Evolutionary conservation across 2,888 invertebrate species (phyloP).

Genomic region (Netelia inedita): DNA sequence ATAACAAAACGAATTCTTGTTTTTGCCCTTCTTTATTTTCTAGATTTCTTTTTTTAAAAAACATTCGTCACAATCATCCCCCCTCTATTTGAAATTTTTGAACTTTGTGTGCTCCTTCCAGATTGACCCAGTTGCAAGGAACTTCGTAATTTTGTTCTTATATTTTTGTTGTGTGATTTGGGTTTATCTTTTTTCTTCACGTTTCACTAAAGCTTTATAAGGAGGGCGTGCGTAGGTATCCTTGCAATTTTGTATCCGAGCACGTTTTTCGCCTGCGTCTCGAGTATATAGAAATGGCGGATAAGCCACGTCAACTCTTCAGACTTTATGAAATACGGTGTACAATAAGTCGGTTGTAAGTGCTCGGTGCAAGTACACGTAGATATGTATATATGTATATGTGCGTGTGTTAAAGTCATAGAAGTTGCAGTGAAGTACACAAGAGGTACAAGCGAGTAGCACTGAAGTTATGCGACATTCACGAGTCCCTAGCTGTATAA

Average conservation of each 20-base stretch:
- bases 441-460: slow-evolving; percentile 44
- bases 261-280: slow-evolving; percentile 49
- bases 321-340: slow-evolving; percentile 47
- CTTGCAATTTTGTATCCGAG: slow-evolving; percentile 28
- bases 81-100: no score
- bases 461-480: slow-evolving; percentile 50
- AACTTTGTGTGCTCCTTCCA: no score
- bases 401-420: neutral
- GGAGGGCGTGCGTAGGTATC: neutral
- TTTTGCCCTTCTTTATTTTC: no score
- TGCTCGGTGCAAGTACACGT: slow-evolving; percentile 16
- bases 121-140: no score
- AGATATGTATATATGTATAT: slow-evolving; percentile 7
- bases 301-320: slow-evolving; percentile 66
- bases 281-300: slow-evolving; percentile 52
- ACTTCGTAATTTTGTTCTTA: no score
- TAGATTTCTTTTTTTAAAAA: no score
- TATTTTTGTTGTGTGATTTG: no score
- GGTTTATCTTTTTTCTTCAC: no score
- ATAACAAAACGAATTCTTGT: no score
- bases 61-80: no score
- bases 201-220: no score
- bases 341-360: slow-evolving; percentile 47
- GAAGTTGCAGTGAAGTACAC: slow-evolving; percentile 19
- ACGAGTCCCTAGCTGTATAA: slow-evolving; percentile 23